Conservation (phyloP, 2,797 vertebrate species). For the Xenopus petersii region DNA sequence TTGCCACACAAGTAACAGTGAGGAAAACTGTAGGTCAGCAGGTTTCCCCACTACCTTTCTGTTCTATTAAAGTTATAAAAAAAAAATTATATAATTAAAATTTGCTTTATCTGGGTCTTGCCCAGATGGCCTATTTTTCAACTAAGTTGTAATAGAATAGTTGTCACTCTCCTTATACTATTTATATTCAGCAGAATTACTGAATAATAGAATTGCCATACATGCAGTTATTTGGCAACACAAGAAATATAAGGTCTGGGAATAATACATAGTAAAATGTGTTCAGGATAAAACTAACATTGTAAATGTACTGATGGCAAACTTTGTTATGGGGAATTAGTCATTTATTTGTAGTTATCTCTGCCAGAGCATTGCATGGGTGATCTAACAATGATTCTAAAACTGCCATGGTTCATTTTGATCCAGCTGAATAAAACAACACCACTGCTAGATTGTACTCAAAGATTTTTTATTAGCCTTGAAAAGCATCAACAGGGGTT, state of each 20-base stretch:
- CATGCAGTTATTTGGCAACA: slow-evolving; percentile 1
- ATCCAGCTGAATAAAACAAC: slow-evolving; percentile 1
- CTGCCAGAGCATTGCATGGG: background rate
- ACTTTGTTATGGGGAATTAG: slow-evolving; percentile 15
- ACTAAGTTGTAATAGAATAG: no score
- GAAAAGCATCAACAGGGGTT: slow-evolving; percentile 7
- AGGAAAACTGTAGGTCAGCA: no score
- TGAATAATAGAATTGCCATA: slow-evolving; percentile 1
- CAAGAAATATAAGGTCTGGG: background rate
- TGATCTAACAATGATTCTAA: background rate
- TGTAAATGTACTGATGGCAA: background rate
- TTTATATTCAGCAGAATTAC: background rate
- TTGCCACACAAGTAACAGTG: no score
- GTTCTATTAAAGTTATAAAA: no score
- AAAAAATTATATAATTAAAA: no score
- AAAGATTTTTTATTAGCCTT: slow-evolving; percentile 23
- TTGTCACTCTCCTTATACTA: background rate
- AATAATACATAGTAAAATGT: background rate
- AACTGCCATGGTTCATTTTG: slow-evolving; percentile 5
- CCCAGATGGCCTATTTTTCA: no score
- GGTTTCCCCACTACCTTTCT: no score
- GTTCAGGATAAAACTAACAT: background rate
- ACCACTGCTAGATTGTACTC: background rate
- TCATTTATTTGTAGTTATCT: slow-evolving; percentile 16
- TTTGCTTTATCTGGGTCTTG: no score